Conservation (phyloP, 2,113 vertebrate species). For the Haplochromis burtoni region DNA sequence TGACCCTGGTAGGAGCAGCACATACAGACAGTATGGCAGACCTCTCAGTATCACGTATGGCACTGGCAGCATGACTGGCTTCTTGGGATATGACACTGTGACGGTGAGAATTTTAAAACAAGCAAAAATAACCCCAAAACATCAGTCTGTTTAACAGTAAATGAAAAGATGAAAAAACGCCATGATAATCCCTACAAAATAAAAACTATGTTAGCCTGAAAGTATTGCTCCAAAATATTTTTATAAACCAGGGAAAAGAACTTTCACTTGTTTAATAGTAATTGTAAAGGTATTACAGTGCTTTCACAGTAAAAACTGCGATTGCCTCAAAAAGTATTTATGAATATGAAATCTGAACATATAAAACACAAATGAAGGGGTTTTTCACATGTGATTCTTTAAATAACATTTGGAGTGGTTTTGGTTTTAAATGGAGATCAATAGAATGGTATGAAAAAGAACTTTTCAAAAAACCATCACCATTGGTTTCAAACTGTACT, state of each 20-base stretch:
- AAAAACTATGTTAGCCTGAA: fast-evolving
- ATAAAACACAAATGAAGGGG: background rate
- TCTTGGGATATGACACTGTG: conserved; percentile 50
- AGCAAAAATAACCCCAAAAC: background rate
- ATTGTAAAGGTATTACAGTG: background rate
- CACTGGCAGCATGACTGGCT: conserved; percentile 50
- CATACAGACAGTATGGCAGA: conserved; percentile 1
- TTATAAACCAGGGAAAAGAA: background rate
- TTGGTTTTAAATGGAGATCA: background rate
- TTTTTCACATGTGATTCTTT: background rate
- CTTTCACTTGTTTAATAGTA: background rate
- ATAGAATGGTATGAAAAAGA: background rate
- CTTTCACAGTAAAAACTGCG: background rate
- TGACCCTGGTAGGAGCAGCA: conserved; percentile 33
- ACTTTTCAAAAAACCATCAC: background rate
- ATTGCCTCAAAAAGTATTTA: background rate
- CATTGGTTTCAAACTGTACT: background rate
- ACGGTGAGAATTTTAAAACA: conserved; percentile 5
- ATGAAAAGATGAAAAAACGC: fast-evolving
- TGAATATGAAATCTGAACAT: fast-evolving
- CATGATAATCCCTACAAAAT: background rate
- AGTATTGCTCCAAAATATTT: background rate
- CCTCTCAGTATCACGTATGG: conserved; percentile 14
- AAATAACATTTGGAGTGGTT: background rate
- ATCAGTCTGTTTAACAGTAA: background rate